Evolutionary conservation across 92 coral and sea anemone species (phyloP), one percentile per base, ranked within the genome.

Genomic region (Siderastrea radians): DNA sequence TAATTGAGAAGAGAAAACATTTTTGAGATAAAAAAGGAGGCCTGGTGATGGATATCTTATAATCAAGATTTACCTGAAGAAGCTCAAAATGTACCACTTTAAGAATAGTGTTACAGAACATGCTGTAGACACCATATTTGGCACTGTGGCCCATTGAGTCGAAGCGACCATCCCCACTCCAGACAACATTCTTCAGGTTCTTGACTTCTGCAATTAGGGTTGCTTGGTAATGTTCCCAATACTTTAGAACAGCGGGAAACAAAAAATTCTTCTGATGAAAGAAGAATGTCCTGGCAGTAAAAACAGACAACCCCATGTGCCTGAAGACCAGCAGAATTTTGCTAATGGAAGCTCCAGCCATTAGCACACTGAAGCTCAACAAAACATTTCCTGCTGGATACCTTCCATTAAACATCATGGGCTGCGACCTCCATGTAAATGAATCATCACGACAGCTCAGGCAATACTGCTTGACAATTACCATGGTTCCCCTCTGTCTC

Each of bases 151-250:
- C n/a, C 86, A 81, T 81, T 14, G 75, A 71, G n/a, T 71, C 75
- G 9, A 71, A 71, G 17, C 75, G 75, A 4, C 53, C 75, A 46
- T 71, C 86, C 17, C 79, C 92, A 49, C 77, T 72, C 77, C 77
- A 72, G 1, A 50, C 60, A 49, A 72, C 86, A 72, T 90, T 84
- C 49, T 75, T 78, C 45, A 48, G 15, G 26, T 55, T 75, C 59
- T 82, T 84, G 17, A 89, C 45, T 73, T 77, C 46, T 3, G 67
- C 65, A 14, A 93, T 16, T 12, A 89, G 88, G 13, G 78, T 49
- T 16, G 62, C 57, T 70, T 71, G 68, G 64, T 87, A 91, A 5
- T 11, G 77, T 68, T 87, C 86, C 94, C 94, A 91, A 52, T 91
- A 84, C 26, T 46, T 49, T 1, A 91, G n/a, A 43, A 91, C 49